Conservation (phyloP, 2,888 invertebrate genomes). For the Caenorhabditis becei region DNA sequence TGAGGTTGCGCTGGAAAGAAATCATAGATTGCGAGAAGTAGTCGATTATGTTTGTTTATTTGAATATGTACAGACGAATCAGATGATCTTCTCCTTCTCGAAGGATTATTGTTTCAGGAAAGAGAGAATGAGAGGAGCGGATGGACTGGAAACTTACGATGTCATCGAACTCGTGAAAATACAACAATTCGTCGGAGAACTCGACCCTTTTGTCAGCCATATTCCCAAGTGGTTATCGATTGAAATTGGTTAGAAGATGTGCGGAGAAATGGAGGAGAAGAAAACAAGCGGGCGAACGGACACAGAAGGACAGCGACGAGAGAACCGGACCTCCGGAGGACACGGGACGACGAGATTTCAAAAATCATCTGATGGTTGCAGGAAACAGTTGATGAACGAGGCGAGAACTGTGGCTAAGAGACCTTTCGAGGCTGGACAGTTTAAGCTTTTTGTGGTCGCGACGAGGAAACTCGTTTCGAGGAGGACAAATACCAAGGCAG, state of each 20-base stretch:
- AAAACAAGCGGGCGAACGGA: slow-evolving; percentile 6
- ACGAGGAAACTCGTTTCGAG: slow-evolving; percentile 46
- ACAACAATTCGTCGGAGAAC: slow-evolving; percentile 58
- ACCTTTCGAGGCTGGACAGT: slow-evolving; percentile 37
- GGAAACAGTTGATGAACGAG: not conserved
- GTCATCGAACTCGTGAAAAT: slow-evolving; percentile 65
- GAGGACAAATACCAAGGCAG: slow-evolving; percentile 12
- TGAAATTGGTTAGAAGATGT: slow-evolving; percentile 7
- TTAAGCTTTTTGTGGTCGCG: slow-evolving; percentile 53
- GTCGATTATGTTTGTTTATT: slow-evolving; percentile 25
- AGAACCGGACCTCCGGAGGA: slow-evolving; percentile 23
- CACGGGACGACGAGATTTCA: slow-evolving; percentile 15
- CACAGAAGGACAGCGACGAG: slow-evolving; percentile 6
- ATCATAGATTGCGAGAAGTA: slow-evolving; percentile 4
- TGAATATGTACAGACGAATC: slow-evolving; percentile 25
- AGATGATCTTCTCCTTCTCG: slow-evolving; percentile 15
- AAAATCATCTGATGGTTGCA: not conserved
- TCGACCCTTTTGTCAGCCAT: slow-evolving; percentile 38
- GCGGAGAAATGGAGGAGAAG: slow-evolving; percentile 19
- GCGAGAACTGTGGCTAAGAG: not conserved
- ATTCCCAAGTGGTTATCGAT: slow-evolving; percentile 39
- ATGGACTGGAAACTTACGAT: slow-evolving; percentile 46
- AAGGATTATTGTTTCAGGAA: slow-evolving; percentile 15
- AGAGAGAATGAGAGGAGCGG: not conserved
- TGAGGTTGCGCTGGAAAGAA: slow-evolving; percentile 64